A percentile compares a stretch with the other conserved stretches of the same genome.
Evolutionary conservation across 2,888 invertebrate genomes (phyloP).

Genomic region (Pterostichus madidus): DNA sequence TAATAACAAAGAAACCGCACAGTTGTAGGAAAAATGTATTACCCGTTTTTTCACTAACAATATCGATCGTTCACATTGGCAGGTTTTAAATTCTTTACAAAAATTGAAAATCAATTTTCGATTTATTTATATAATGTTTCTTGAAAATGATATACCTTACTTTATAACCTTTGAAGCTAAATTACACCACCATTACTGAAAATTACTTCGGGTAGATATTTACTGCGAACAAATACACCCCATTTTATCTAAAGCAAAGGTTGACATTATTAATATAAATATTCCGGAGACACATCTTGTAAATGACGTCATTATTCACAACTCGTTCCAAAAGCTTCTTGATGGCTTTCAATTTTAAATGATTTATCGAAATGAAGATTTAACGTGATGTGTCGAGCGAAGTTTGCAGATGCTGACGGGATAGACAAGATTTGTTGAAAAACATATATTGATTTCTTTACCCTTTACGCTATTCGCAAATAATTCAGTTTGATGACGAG

Average conservation of each 20-base stretch:
- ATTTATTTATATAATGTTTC: too few relatives aligned
- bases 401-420: neutral
- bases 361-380: conserved; percentile 55
- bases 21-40: too few relatives aligned
- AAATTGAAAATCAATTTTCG: too few relatives aligned
- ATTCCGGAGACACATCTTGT: conserved; percentile 22
- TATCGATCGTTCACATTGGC: too few relatives aligned
- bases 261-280: conserved; percentile 33
- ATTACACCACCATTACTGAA: too few relatives aligned
- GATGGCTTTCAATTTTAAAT: conserved; percentile 48
- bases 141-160: too few relatives aligned
- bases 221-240: too few relatives aligned
- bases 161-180: too few relatives aligned
- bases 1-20: too few relatives aligned
- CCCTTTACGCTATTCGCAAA: neutral
- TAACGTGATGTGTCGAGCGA: conserved; percentile 19
- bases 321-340: conserved; percentile 32
- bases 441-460: conserved; percentile 39
- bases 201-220: too few relatives aligned
- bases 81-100: too few relatives aligned
- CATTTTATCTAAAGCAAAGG: too few relatives aligned
- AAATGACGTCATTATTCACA: conserved; percentile 29
- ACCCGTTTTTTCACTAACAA: neutral
- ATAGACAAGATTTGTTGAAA: conserved; percentile 33
- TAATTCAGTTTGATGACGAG: conserved; percentile 1